Base-by-base conservation (phyloP, 1,140 invertebrate genomes). In the Samia ricini region DNA sequence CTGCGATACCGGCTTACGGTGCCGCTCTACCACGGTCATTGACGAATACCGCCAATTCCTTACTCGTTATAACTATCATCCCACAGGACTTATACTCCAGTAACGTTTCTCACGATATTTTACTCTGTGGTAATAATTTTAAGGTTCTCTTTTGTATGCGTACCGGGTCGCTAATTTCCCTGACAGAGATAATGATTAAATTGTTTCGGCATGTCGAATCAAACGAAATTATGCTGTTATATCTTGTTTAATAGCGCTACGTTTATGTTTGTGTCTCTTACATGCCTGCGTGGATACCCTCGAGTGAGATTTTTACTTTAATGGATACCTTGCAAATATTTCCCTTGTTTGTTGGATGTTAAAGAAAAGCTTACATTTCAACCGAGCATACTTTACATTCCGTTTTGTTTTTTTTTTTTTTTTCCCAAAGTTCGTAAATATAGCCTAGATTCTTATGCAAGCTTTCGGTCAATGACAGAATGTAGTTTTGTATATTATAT, bases 201-300 rank as follows among this genome's bases (percentile, higher is more conserved):
- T 89, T 88, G 83, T 88, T 89, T 87, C 87, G 87, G 87, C 83
- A 87, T 89, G 80, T 89, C 84, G 84, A 85, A 88, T 88, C 85
- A 89, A 88, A 89, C 81, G 81, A 88, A 89, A 89, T 89, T 87
- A 89, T 88, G 85, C 81, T 87, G 85, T 89, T 89, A 89, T 86
- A 87, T 85, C 83, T 88, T 81, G 83, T 87, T 87, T 85, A 87
- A 87, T 84, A 82, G 83, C 79, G 71, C 75, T 78, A 72, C 73
- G 65, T 73, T 85, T 83, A 77, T 83, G 71, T 81, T 77, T 42
- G 77, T 79, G 77, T 79, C 66, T 78, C 70, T 66, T 78, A 75
- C 76, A 85, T 85, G 75, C 78, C 76, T 66, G 57, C 64, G 69
- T 79, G 74, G 80, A 73, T 74, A 74, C 71, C 77, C 70, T 57